These are phyloP conservation scores for Thaumatotibia leucotreta DNA, from an alignment of 1,140 invertebrate genomes.

Conservation along the genomic window DNA sequence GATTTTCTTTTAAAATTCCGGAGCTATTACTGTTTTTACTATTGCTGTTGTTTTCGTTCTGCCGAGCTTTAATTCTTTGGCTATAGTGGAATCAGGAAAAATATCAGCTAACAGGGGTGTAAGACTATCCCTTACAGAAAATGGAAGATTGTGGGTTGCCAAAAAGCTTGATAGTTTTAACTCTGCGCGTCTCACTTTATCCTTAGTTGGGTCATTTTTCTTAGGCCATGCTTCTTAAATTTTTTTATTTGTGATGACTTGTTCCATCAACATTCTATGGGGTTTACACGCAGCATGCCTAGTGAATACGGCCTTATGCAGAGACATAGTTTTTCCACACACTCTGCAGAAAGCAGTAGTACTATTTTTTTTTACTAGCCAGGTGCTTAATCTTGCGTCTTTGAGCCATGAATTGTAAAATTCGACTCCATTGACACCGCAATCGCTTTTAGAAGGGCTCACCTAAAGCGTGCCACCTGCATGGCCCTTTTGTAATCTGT, in stretches of 20 bases:
- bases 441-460: too few relatives aligned
- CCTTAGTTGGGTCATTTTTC: background rate
- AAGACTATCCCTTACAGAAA: constrained; percentile 6
- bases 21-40: background rate
- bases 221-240: background rate
- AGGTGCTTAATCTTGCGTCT: background rate
- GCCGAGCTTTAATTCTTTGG: background rate
- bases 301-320: background rate
- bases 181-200: constrained; percentile 1
- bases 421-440: too few relatives aligned
- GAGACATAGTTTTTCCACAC: background rate
- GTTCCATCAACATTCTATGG: background rate
- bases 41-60: constrained; percentile 6
- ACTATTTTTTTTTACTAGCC: background rate
- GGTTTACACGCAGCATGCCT: background rate
- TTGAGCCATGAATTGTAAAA: background rate
- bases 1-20: background rate
- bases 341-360: background rate
- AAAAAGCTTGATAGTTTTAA: constrained; percentile 5
- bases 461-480: too few relatives aligned
- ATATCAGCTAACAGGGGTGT: background rate
- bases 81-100: constrained; percentile 11
- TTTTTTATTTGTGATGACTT: background rate
- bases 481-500: too few relatives aligned
- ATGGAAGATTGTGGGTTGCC: background rate